Conservation (phyloP, 2,888 invertebrate species). For the Amblyteles armatorius region DNA sequence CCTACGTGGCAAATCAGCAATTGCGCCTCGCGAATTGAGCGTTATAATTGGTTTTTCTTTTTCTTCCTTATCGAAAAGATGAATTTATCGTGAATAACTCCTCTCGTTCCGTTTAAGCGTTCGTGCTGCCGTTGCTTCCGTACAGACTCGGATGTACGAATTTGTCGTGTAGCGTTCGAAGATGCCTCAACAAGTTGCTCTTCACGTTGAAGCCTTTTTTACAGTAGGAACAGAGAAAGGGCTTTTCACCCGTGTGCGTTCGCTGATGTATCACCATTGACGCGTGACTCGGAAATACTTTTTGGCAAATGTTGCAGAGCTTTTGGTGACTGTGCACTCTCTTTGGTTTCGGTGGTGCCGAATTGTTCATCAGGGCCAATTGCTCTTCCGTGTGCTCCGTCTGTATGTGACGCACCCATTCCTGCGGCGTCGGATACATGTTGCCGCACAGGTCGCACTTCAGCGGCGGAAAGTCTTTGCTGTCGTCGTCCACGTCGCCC, state of each 20-base stretch:
- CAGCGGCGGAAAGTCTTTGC: constrained; percentile 89
- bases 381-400: constrained; percentile 93
- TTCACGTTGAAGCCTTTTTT: constrained; percentile 93
- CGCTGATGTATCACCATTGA: constrained; percentile 92
- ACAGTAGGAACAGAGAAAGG: constrained; percentile 91
- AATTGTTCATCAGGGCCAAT: constrained; percentile 91
- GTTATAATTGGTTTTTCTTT: constrained; percentile 37
- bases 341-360: constrained; percentile 87
- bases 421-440: constrained; percentile 91
- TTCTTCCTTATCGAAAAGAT: constrained; percentile 51
- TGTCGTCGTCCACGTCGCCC: constrained; percentile 90
- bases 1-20: constrained; percentile 27
- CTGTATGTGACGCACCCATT: constrained; percentile 95
- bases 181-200: constrained; percentile 90
- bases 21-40: constrained; percentile 67
- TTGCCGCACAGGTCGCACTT: constrained; percentile 92
- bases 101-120: constrained; percentile 76
- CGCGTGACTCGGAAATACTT: constrained; percentile 91
- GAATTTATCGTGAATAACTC: constrained; percentile 17
- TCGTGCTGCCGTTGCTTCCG: constrained; percentile 83
- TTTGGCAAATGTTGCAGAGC: constrained; percentile 89
- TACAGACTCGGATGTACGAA: constrained; percentile 85
- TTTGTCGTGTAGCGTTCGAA: constrained; percentile 91
- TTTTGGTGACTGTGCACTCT: constrained; percentile 83
- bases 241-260: constrained; percentile 91